phyloP scores from a whole-genome alignment of 2,888 invertebrate species.

The Cryptus viduatorius region DNA sequence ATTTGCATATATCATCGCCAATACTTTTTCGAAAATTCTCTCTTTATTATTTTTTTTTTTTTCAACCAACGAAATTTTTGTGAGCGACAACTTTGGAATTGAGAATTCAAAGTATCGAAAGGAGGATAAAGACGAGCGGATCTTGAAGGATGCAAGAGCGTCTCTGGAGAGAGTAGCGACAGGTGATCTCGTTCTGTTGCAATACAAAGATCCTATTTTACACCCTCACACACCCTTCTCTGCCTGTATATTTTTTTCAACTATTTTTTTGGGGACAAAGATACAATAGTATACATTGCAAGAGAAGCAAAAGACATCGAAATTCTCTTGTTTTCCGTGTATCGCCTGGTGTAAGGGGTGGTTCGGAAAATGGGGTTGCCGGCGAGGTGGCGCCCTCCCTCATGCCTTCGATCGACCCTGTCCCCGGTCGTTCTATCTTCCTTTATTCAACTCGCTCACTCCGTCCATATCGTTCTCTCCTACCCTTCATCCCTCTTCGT shows the following conservation, averaged over 20 bases:
- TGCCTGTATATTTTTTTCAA: no score
- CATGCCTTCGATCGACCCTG: slow-evolving; percentile 80
- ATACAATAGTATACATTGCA: no score
- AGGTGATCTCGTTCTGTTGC: no score
- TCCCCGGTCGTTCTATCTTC: slow-evolving; percentile 48
- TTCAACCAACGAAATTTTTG: neutral
- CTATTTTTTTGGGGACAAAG: no score
- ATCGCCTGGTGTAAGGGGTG: slow-evolving; percentile 32
- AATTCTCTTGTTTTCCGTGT: slow-evolving; percentile 11
- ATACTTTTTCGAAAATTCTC: neutral
- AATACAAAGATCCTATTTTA: no score
- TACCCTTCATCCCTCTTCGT: slow-evolving; percentile 35
- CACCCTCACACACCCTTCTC: no score
- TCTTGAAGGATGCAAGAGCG: no score
- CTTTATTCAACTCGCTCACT: slow-evolving; percentile 46
- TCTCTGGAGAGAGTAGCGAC: no score
- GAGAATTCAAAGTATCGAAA: no score
- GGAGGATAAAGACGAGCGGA: no score
- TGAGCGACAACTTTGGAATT: neutral
- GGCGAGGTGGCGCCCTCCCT: slow-evolving; percentile 82
- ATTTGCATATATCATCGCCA: slow-evolving; percentile 6
- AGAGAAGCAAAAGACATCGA: neutral
- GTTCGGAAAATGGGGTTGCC: slow-evolving; percentile 71
- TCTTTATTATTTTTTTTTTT: neutral
- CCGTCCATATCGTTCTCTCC: slow-evolving; percentile 27